A percentile compares a stretch with the other conserved stretches of the same genome.
Evolutionary conservation across 1,140 invertebrate species (phyloP).

Genomic region (Zaprionus kolodkinae): DNA sequence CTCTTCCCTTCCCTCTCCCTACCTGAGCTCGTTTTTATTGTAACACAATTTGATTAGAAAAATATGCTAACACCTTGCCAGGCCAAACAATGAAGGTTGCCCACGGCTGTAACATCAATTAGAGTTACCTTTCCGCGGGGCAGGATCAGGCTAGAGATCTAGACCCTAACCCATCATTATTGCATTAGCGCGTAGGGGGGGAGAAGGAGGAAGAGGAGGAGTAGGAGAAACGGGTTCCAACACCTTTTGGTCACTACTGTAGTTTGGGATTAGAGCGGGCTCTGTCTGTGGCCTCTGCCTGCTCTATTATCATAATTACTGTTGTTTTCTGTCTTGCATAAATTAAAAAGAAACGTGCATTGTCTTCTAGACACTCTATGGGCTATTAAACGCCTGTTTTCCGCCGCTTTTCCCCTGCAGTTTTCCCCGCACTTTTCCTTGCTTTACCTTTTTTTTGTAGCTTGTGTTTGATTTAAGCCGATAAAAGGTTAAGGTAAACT

Average conservation of each 20-base stretch:
- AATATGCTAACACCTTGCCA: slow-evolving; percentile 79
- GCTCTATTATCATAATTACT: slow-evolving; percentile 63
- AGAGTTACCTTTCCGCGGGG: slow-evolving; percentile 77
- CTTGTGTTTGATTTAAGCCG: slow-evolving; percentile 78
- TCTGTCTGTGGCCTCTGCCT: neutral
- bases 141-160: slow-evolving; percentile 53
- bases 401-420: slow-evolving; percentile 26
- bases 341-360: slow-evolving; percentile 76
- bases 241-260: slow-evolving; percentile 70
- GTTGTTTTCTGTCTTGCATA: slow-evolving; percentile 53
- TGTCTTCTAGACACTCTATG: slow-evolving; percentile 10
- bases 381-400: slow-evolving; percentile 73
- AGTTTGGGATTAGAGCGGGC: neutral
- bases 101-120: slow-evolving; percentile 67
- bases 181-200: slow-evolving; percentile 55
- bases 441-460: slow-evolving; percentile 45
- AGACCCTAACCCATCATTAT: slow-evolving; percentile 54
- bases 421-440: slow-evolving; percentile 34
- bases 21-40: slow-evolving; percentile 66
- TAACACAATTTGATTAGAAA: slow-evolving; percentile 76
- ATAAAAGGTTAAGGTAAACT: slow-evolving; percentile 65
- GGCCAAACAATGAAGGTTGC: slow-evolving; percentile 69
- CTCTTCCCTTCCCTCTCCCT: slow-evolving; percentile 16
- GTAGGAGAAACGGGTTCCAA: slow-evolving; percentile 14
- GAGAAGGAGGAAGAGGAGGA: slow-evolving; percentile 30